These are phyloP conservation scores for Shargacucullia verbasci DNA, from an alignment of 2,888 invertebrate species.

Conservation along the genomic window DNA sequence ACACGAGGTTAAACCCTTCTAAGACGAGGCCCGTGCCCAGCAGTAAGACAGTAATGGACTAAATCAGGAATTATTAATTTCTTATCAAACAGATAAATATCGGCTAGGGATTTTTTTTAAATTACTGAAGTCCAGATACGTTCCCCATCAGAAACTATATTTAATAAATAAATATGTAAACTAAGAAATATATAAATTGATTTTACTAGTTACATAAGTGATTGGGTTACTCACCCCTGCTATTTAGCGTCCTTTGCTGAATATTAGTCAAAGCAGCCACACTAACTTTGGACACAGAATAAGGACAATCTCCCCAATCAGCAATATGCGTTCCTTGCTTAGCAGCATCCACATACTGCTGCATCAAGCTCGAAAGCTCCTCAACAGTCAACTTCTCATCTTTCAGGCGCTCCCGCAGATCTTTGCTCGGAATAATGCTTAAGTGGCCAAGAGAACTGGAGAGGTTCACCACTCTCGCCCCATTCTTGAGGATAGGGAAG, in stretches of 20 bases:
- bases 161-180: no score
- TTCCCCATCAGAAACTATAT: no score
- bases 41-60: no score
- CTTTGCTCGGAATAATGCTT: slow-evolving; percentile 86
- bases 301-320: slow-evolving; percentile 90
- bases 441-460: slow-evolving; percentile 91
- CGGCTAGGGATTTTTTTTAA: no score
- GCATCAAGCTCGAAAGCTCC: slow-evolving; percentile 90
- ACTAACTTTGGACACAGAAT: slow-evolving; percentile 93
- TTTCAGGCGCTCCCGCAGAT: slow-evolving; percentile 85
- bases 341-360: slow-evolving; percentile 90
- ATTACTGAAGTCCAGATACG: no score
- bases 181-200: no score
- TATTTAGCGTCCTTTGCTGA: slow-evolving; percentile 88
- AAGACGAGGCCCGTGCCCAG: no score
- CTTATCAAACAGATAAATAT: no score
- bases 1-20: no score
- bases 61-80: no score
- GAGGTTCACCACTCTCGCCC: slow-evolving; percentile 93
- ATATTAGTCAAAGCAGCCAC: slow-evolving; percentile 91
- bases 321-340: slow-evolving; percentile 73
- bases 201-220: neutral
- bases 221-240: slow-evolving; percentile 65
- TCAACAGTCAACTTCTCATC: slow-evolving; percentile 88
- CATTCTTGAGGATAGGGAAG: slow-evolving; percentile 91